Evolutionary conservation across 2,888 invertebrate genomes (phyloP), one percentile per base, ranked within the genome.

Genomic region (Lithodes maja): DNA sequence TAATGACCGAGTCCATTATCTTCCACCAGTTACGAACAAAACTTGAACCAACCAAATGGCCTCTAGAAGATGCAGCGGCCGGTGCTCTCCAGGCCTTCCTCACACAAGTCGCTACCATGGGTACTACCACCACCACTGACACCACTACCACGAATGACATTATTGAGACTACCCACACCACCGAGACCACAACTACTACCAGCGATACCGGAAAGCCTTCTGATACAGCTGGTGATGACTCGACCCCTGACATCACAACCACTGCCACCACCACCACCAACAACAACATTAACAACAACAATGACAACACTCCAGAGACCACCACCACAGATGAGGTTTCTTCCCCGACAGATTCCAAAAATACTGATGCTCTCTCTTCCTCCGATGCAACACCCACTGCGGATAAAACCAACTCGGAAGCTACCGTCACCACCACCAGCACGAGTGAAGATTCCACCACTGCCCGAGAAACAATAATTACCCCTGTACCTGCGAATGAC

Each of bases 21-120:
- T 1, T 86, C 87, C 93, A 93, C 52, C 93, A 97, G 96, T 97
- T 97, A 83, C 95, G 99, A 93, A 97, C 98, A 84, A 96, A 96
- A 92, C 95, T 96, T 92, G 96, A 97, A 93, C 98, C 99, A 1
- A 95, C 95, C 12, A 96, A 96, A 93, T 99, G 99, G 99, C 99
- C 99, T 49, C 81, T 92, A 61, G 88, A 89, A 54, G 90, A 92
- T 90, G 85, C 92, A 17, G 85, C 91, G 50, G 87, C 85, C 33
- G 85, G 89, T n/a, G 68, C 86, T 1, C 82, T 87, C 15, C 78
- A 84, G 33, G 84, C 86, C 61, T 61, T 87, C 17, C 78, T 83
- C 33, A 49, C 83, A 5, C n/a, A n/a, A n/a, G n/a, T n/a, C n/a
- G 71, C 55, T 1, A 74, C 74, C 15, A 69, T 78, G n/a, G 33